Percentiles rank a stretch among this genome's conserved stretches.
Evolutionary conservation across 2,888 invertebrate genomes (phyloP).

Genomic region (Habrosyne pyritoides): DNA sequence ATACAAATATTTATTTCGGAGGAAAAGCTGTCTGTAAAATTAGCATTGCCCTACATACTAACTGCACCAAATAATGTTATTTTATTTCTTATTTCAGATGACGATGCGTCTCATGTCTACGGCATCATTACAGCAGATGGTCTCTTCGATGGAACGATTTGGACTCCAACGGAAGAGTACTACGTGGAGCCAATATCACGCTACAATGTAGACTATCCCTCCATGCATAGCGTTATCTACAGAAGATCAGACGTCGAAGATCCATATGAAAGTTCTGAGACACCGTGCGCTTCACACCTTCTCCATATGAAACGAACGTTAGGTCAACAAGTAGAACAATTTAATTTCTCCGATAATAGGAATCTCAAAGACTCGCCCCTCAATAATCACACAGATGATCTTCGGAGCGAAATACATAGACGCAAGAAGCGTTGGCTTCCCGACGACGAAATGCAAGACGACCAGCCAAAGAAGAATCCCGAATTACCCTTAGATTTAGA

Average conservation of each 20-base stretch:
- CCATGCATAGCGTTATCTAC: conserved; percentile 93
- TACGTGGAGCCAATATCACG: conserved; percentile 92
- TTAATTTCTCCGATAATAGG: conserved; percentile 64
- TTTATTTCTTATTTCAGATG: conserved; percentile 85
- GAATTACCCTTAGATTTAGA: conserved; percentile 86
- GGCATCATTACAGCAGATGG: conserved; percentile 94
- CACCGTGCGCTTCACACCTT: conserved; percentile 85
- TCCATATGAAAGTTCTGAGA: conserved; percentile 61
- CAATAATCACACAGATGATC: conserved; percentile 66
- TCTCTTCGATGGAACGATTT: conserved; percentile 94
- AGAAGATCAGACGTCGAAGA: conserved; percentile 89
- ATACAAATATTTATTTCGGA: not conserved
- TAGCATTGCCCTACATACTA: no score
- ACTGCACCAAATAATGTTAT: conserved; percentile 14
- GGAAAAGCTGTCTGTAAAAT: no score
- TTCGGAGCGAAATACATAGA: conserved; percentile 64
- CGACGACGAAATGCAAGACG: conserved; percentile 85
- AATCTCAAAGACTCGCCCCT: conserved; percentile 52
- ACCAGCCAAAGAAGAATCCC: conserved; percentile 84
- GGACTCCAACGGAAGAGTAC: conserved; percentile 90
- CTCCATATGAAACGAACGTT: conserved; percentile 77
- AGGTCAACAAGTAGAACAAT: conserved; percentile 65
- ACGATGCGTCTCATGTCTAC: conserved; percentile 91
- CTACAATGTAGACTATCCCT: conserved; percentile 82
- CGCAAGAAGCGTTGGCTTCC: conserved; percentile 87